phyloP scores from a whole-genome alignment of 1,140 invertebrate species.

The Zaprionus lachaisei region DNA sequence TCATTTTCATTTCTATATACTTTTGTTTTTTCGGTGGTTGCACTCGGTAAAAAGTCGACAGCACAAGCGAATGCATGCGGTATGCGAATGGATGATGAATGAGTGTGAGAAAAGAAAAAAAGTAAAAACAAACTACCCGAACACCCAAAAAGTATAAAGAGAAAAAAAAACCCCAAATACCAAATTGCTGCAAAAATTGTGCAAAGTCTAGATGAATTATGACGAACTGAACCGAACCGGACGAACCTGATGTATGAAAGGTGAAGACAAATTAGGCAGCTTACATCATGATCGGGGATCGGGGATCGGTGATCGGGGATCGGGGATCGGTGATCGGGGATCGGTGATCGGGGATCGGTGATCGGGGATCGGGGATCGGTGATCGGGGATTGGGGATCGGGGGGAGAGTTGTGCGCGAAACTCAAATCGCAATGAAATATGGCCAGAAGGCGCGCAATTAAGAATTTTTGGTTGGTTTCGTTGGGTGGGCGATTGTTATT shows the following conservation, averaged over 20 bases:
- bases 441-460: constrained; percentile 69
- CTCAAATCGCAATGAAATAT: constrained; percentile 25
- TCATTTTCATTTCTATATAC: constrained; percentile 1
- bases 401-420: constrained; percentile 23
- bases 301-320: too few relatives aligned
- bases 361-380: background rate
- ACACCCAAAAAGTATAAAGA: constrained; percentile 17
- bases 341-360: background rate
- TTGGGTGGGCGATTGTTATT: constrained; percentile 58
- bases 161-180: constrained; percentile 4
- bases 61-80: constrained; percentile 11
- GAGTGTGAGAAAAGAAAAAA: constrained; percentile 12
- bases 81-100: constrained; percentile 35
- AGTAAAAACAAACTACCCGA: constrained; percentile 16
- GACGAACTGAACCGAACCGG: constrained; percentile 47
- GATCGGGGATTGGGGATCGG: too few relatives aligned
- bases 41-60: constrained; percentile 18
- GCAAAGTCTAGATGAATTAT: constrained; percentile 57
- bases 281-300: constrained; percentile 65
- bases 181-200: constrained; percentile 51
- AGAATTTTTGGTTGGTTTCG: constrained; percentile 59
- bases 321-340: constrained; percentile 9
- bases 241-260: constrained; percentile 59
- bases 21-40: constrained; percentile 13
- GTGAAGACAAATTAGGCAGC: constrained; percentile 76